phyloP scores from a whole-genome alignment of 2,113 vertebrate species.

The Chaetura pelagica region DNA sequence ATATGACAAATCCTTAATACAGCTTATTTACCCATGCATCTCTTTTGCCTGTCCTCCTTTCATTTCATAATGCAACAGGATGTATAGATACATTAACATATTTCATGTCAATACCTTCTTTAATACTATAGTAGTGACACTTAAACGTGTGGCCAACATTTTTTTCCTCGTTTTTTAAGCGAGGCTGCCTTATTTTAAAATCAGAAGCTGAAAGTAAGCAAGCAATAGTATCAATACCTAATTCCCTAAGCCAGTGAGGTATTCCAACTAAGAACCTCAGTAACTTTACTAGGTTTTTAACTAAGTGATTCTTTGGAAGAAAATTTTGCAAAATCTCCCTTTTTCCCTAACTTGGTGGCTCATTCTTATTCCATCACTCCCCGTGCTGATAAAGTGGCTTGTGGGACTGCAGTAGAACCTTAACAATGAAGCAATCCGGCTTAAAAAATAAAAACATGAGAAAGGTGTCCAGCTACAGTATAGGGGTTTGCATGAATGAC shows the following conservation, averaged over 20 bases:
- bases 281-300: neutral
- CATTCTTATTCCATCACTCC: neutral
- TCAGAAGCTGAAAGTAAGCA: conserved; percentile 1
- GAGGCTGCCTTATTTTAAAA: neutral
- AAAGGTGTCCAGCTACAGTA: neutral
- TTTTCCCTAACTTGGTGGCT: neutral
- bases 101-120: neutral
- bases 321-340: neutral
- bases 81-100: neutral
- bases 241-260: neutral
- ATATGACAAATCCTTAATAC: neutral
- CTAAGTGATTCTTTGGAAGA: neutral
- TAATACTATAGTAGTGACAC: neutral
- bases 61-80: neutral
- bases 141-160: neutral
- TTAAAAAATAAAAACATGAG: neutral
- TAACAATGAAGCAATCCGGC: neutral
- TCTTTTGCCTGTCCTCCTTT: neutral
- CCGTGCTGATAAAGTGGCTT: neutral
- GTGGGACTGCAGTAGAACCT: neutral
- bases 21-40: neutral
- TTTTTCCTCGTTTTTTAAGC: neutral
- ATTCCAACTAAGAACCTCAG: neutral
- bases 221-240: neutral
- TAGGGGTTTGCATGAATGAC: neutral